These are phyloP conservation scores for Danaus chrysippus DNA, from an alignment of 2,888 invertebrate genomes.

Conservation along the genomic window DNA sequence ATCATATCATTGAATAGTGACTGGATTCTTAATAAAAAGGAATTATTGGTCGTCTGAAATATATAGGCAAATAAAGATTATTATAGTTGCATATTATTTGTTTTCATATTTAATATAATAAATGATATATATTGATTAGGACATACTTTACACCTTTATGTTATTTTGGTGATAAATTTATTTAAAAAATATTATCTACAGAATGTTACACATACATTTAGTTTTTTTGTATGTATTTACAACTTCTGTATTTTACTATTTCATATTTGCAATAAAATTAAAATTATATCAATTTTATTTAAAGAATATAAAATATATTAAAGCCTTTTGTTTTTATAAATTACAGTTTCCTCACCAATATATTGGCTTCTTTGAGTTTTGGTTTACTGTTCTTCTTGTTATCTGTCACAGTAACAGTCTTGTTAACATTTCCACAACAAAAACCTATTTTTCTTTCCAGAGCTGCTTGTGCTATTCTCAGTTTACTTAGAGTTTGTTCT, in stretches of 20 bases:
- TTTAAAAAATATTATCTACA: no score
- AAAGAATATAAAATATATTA: no score
- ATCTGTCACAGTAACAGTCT: constrained; percentile 13
- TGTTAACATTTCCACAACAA: constrained; percentile 47
- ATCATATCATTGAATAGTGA: constrained; percentile 79
- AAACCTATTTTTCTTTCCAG: constrained; percentile 62
- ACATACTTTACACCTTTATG: no score
- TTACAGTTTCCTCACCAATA: constrained; percentile 56
- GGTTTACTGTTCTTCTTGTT: constrained; percentile 28
- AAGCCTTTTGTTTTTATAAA: no score
- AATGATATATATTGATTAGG: no score
- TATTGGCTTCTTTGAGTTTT: constrained; percentile 55
- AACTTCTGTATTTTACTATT: no score
- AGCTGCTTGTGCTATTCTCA: constrained; percentile 57
- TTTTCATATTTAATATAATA: background rate
- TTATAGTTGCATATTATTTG: constrained; percentile 14
- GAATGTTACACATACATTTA: no score
- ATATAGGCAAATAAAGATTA: constrained; percentile 3
- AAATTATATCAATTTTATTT: no score
- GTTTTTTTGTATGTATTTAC: no score
- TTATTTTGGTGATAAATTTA: no score
- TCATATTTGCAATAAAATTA: no score
- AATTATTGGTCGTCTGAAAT: constrained; percentile 58
- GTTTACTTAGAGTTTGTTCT: constrained; percentile 48
- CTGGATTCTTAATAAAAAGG: constrained; percentile 52